A percentile compares a stretch with the other conserved stretches of the same genome.
Conservation (phyloP, 2,113 vertebrate species). For the Pangasianodon gigas region DNA sequence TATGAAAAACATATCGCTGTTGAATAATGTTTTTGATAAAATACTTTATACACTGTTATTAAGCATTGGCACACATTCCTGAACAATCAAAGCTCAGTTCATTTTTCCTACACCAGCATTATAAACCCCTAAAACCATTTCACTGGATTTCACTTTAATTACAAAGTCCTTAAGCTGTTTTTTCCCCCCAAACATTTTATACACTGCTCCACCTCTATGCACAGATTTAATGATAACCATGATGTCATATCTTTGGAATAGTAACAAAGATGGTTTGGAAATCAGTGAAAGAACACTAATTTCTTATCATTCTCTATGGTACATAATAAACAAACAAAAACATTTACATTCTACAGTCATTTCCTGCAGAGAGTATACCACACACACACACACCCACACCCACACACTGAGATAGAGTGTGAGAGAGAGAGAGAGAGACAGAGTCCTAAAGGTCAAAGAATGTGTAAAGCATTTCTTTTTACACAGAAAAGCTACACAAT, state of each 20-base stretch:
- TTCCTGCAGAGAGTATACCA: no score
- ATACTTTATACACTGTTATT: neutral
- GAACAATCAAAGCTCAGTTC: neutral
- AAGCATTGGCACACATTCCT: neutral
- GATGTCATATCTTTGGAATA: neutral
- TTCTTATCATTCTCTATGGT: no score
- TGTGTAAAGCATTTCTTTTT: neutral
- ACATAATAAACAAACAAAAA: no score
- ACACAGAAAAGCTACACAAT: neutral
- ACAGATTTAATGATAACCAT: neutral
- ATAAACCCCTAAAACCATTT: neutral
- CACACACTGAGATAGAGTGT: neutral
- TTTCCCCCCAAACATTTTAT: neutral
- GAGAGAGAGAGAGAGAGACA: neutral
- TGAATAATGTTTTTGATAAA: constrained; percentile 11
- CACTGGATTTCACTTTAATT: neutral
- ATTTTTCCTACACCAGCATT: neutral
- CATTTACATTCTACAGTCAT: no score
- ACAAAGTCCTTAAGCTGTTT: neutral
- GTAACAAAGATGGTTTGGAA: neutral
- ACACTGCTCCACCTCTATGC: neutral
- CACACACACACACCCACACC: no score
- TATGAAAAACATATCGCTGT: neutral
- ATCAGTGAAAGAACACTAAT: neutral
- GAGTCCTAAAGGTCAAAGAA: neutral